Evolutionary conservation across 1,140 invertebrate genomes (phyloP), one percentile per base, ranked within the genome.

Genomic region (Pissodes strobi): DNA sequence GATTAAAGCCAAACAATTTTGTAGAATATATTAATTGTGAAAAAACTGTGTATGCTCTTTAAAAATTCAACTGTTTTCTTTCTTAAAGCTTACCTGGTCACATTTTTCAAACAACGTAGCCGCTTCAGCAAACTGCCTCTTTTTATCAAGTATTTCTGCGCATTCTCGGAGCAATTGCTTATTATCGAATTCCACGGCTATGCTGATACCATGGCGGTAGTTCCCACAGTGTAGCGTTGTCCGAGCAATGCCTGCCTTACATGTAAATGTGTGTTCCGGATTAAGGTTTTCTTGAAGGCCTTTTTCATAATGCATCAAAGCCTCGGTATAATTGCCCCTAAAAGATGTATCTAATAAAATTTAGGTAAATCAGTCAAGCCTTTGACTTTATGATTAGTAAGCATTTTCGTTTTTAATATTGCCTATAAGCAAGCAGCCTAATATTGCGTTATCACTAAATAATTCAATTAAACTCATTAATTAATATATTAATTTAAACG

Each of bases 171-270:
- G 85, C 6, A 99, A 76, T 37, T 83, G 82, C 45, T 83, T 85
- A 17, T 89, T 85, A 43, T 86, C 83, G n/a, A 82, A 61, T 72
- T 94, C 87, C 62, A 83, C 82, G 6, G 89, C 95, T 73, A 93
- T 87, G 37, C 87, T 84, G 15, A 99, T 86, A 9, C 96, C 97
- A 69, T 90, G 88, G 75, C 91, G 84, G 62, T 93, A 88, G 78
- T 99, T 94, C 0, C 95, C 95, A 68, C 92, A 93, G 68, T 93
- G 86, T 59, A 99, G 90, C 12, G 92, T 88, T 74, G 89, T 95
- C 66, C 97, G 83, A 0, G 97, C 95, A 52, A 99, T 90, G 9
- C 97, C 97, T 43, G 90, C 89, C 67, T 91, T 87, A 76, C 90
- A 91, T 19, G 85, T 84, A n/a, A 79, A 81, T 37, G 86, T 84